These are phyloP conservation scores for Patella depressa DNA, from an alignment of 2,888 invertebrate species.

Conservation along the genomic window DNA sequence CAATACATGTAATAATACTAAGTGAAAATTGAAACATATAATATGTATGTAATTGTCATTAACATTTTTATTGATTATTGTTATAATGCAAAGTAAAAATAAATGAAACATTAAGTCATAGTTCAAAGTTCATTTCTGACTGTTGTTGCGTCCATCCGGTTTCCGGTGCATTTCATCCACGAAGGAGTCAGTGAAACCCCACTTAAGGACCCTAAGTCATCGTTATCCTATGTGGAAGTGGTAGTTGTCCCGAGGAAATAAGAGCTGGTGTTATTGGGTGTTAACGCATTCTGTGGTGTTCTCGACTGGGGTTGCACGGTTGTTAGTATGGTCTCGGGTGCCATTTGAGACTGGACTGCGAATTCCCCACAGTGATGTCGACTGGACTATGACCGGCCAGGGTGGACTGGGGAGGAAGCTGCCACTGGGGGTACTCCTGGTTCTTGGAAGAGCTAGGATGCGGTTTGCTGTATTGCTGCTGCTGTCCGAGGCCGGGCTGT, in stretches of 20 bases:
- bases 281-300: too few relatives aligned
- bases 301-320: neutral
- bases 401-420: neutral
- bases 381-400: neutral
- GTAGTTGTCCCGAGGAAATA: too few relatives aligned
- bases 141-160: too few relatives aligned
- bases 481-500: neutral
- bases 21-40: constrained; percentile 28
- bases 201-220: too few relatives aligned
- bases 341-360: neutral
- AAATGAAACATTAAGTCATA: neutral
- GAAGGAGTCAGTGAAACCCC: too few relatives aligned
- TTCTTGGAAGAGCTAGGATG: neutral
- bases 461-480: constrained; percentile 3
- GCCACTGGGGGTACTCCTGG: neutral
- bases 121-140: neutral
- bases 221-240: too few relatives aligned
- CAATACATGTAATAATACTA: neutral
- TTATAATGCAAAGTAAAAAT: neutral
- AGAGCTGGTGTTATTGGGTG: too few relatives aligned
- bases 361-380: too few relatives aligned
- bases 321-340: neutral
- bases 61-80: neutral
- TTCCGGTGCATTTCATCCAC: too few relatives aligned
- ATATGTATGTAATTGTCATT: neutral